Conservation (phyloP, 2,888 invertebrate species). For the Flabesymbios commensalis region DNA sequence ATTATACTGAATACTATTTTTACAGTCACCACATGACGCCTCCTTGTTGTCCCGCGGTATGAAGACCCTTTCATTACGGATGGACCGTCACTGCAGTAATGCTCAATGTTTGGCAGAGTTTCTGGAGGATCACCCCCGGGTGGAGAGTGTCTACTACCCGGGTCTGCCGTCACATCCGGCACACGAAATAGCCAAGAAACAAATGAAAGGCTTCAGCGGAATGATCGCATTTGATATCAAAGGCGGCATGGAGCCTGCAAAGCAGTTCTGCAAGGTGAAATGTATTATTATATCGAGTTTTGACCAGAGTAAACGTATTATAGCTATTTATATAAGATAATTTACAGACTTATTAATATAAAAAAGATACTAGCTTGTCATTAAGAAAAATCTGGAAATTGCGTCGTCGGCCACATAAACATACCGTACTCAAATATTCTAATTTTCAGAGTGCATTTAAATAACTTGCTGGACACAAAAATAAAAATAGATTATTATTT, state of each 20-base stretch:
- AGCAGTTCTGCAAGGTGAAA: constrained; percentile 67
- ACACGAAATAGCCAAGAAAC: constrained; percentile 67
- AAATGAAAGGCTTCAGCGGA: constrained; percentile 84
- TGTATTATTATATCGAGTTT: no score
- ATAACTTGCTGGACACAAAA: no score
- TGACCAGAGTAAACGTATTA: no score
- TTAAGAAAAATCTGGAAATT: no score
- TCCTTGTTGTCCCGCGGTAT: constrained; percentile 68
- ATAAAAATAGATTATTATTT: no score
- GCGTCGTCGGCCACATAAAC: no score
- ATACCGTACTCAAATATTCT: no score
- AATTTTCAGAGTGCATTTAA: no score
- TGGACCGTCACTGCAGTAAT: constrained; percentile 85
- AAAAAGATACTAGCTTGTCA: no score
- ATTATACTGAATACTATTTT: no score
- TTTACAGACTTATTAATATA: no score
- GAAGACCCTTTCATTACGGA: constrained; percentile 88
- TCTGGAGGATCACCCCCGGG: constrained; percentile 66
- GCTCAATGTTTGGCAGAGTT: constrained; percentile 78
- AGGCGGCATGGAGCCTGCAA: constrained; percentile 75
- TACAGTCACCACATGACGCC: constrained; percentile 28
- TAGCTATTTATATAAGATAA: no score
- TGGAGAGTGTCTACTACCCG: constrained; percentile 70
- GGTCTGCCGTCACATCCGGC: constrained; percentile 59
- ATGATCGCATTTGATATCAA: constrained; percentile 87